phyloP scores from a whole-genome alignment of 2,797 vertebrate genomes.

The Mormyrops attenuatus region DNA sequence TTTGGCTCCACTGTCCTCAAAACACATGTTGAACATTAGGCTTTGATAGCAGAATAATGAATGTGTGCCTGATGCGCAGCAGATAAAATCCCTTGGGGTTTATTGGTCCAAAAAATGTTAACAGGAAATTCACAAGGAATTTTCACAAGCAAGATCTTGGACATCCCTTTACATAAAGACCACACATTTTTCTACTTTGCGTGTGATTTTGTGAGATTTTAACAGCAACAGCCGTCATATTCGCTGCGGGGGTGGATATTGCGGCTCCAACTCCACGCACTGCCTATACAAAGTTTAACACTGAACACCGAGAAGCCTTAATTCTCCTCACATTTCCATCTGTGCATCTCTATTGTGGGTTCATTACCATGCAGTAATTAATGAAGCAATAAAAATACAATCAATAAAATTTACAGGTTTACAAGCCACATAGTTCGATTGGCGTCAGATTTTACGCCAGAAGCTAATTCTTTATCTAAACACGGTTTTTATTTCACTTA shows the following conservation, averaged over 20 bases:
- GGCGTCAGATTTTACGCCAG: not conserved
- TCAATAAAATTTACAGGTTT: not conserved
- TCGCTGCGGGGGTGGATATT: not conserved
- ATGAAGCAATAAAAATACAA: not conserved
- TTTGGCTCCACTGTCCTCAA: not conserved
- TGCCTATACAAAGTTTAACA: not conserved
- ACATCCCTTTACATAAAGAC: not conserved
- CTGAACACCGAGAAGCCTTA: not conserved
- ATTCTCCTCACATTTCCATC: not conserved
- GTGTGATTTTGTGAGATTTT: not conserved
- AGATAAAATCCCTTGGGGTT: constrained; percentile 3
- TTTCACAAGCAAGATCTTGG: not conserved
- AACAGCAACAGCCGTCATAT: not conserved
- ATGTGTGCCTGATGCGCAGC: not conserved
- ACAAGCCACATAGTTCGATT: not conserved
- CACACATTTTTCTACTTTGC: not conserved
- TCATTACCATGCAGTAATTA: not conserved
- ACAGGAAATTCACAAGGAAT: constrained; percentile 7
- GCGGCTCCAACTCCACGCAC: not conserved
- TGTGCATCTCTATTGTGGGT: not conserved
- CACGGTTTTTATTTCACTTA: not conserved
- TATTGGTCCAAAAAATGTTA: constrained; percentile 1
- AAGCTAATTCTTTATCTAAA: not conserved
- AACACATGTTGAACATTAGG: constrained; percentile 20
- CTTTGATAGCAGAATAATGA: constrained; percentile 19